Evolutionary conservation across 2,888 invertebrate species (phyloP), one percentile per base, ranked within the genome.

Genomic region (Stenotaenia linearis): DNA sequence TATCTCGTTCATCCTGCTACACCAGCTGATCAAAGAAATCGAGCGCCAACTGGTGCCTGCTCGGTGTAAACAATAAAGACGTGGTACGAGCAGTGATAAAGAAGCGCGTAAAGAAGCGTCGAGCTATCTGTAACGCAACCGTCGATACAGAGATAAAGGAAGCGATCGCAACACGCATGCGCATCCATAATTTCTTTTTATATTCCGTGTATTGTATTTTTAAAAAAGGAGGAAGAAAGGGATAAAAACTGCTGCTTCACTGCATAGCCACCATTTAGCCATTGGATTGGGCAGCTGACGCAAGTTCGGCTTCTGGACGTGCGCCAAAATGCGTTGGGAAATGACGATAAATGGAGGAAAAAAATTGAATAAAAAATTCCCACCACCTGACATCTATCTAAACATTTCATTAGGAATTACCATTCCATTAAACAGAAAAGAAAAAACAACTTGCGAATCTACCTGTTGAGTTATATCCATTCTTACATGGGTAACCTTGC

Each of bases 241-340:
- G 45, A 56, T 56, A 23, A 56, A 69, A 69, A 69, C 9, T n/a
- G 25, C 12, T 15, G 69, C 69, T 69, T 69, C 25, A 69, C 69
- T 69, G 69, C 69, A 69, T 69, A 10, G 69, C 69, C n/a, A 69
- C 69, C 69, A 25, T 69, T 25, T 69, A 25, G 69, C 9, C 69
- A 25, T 69, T 28, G 69, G 69, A 69, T 69, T 25, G 69, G 28
- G 69, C 69, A 69, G 23, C 69, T 69, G 69, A 69, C 25, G 69
- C 69, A 12, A 69, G 69, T 28, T 61, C 9, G 9, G 10, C 9
- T 15, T 45, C 69, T 69, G 69, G 69, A 25, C 5, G 10, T 2
- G 23, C 10, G 69, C 69, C 69, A 69, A 69, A 69, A 69, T 69
- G 28, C 69, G n/a, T 28, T 10, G 10, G n/a, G 28, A 69, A 69